These are phyloP conservation scores for Heliconius ismenius DNA, from an alignment of 2,888 invertebrate species.

Conservation along the genomic window DNA sequence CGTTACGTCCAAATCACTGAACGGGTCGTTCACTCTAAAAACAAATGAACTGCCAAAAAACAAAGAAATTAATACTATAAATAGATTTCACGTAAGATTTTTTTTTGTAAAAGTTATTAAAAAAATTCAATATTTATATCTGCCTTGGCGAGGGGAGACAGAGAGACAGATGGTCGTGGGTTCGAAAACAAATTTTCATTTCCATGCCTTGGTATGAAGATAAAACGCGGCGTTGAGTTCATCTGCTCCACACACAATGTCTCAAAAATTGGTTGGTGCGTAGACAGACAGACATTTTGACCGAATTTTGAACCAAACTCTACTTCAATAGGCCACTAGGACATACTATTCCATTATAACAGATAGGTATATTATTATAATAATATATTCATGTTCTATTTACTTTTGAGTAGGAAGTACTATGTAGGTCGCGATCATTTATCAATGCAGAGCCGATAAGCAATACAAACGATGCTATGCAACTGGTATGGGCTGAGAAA, in stretches of 20 bases:
- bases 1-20: slow-evolving; percentile 10
- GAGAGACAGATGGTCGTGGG: neutral
- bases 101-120: neutral
- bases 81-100: slow-evolving; percentile 24
- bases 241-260: neutral
- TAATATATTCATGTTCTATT: slow-evolving; percentile 16
- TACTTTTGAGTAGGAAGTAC: slow-evolving; percentile 7
- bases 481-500: neutral
- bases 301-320: no score
- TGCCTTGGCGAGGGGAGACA: no score
- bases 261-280: neutral
- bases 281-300: no score
- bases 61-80: slow-evolving; percentile 30
- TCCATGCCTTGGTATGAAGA: neutral
- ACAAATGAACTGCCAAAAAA: slow-evolving; percentile 85
- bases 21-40: slow-evolving; percentile 29
- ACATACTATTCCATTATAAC: neutral
- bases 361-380: neutral
- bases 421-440: slow-evolving; percentile 5
- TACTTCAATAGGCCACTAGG: neutral
- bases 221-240: neutral
- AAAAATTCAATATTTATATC: no score
- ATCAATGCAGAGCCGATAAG: slow-evolving; percentile 5
- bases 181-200: neutral
- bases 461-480: slow-evolving; percentile 1